Evolutionary conservation across 2,797 vertebrate genomes (phyloP), one percentile per base, ranked within the genome.

Genomic region (Peromyscus nudipes): DNA sequence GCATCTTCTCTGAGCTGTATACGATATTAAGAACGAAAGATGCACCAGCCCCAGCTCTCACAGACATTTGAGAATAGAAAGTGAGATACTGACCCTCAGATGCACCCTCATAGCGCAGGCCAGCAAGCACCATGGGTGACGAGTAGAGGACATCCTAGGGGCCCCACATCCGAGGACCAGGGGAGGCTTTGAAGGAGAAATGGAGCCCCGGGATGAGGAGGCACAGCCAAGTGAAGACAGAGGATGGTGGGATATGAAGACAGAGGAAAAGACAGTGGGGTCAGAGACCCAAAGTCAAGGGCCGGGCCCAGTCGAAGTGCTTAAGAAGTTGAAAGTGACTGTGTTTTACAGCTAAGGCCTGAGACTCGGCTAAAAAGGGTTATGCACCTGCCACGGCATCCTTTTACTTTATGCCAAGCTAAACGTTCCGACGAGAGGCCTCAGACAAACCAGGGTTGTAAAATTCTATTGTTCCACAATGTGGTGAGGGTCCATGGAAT

Each of bases 391-490:
- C 57, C 52, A 82, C 1, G 31, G n/a, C 37, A 34, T n/a, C 62
- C 55, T 64, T 91, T 79, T 71, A 25, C 85, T 82, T 89, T 93
- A 60, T 43, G 49, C 34, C 75, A 90, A 95, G 83, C 34, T 34
- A 67, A 80, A 75, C 37, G 82, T 81, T 75, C 73, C 91, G 67
- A 91, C 23, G 34, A 76, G 49, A 94, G 14, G 5, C 40, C 80
- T 57, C 79, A 92, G 34, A 90, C 60, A 96, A 73, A 84, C 9
- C 40, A 55, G 73, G 52, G 57, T 87, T 89, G 69, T 96, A 76
- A 87, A 94, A 88, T 86, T 31, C 71, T 80, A 17, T 55, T 17
- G 1, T 79, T 34, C 43, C 5, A 3, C 12, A 80, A 43, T 83
- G 27, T 49, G 67, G 49, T 43, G 31, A 67, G 64, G 89, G 14